These are phyloP conservation scores for Cygnus atratus DNA, from an alignment of 2,113 vertebrate genomes.

Conservation along the genomic window DNA sequence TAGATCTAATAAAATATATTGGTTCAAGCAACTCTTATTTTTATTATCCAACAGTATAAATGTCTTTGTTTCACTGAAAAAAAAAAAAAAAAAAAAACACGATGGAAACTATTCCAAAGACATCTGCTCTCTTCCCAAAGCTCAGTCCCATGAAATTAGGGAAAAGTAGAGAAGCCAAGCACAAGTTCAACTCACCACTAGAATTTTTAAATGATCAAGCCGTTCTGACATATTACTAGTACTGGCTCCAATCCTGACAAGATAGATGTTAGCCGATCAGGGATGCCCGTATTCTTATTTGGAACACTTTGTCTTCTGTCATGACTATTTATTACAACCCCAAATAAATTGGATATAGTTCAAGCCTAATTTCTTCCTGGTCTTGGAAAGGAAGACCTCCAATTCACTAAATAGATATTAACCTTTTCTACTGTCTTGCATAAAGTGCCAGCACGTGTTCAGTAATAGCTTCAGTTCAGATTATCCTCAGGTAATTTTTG, in stretches of 20 bases:
- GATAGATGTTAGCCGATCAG: not conserved
- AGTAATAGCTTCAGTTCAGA: not conserved
- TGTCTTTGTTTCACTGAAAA: not conserved
- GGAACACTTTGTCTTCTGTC: not conserved
- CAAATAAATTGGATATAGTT: not conserved
- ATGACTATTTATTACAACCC: not conserved
- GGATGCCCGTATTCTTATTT: not conserved
- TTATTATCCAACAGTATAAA: not conserved
- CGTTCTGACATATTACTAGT: not conserved
- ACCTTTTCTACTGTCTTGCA: not conserved
- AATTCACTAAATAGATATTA: not conserved
- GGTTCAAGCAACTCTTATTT: not conserved
- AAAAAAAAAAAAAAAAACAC: not conserved
- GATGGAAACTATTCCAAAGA: not conserved
- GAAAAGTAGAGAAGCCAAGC: not conserved
- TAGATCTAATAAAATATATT: not conserved
- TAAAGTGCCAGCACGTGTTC: not conserved
- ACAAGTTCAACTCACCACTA: not conserved
- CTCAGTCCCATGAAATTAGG: not conserved
- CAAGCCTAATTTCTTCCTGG: not conserved
- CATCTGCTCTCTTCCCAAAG: not conserved
- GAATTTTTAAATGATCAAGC: not conserved
- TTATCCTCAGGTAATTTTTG: not conserved
- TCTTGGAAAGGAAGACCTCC: not conserved
- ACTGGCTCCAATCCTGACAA: not conserved